Evolutionary conservation across 2,888 invertebrate genomes (phyloP).

Genomic region (Hirtodrosophila confusa): DNA sequence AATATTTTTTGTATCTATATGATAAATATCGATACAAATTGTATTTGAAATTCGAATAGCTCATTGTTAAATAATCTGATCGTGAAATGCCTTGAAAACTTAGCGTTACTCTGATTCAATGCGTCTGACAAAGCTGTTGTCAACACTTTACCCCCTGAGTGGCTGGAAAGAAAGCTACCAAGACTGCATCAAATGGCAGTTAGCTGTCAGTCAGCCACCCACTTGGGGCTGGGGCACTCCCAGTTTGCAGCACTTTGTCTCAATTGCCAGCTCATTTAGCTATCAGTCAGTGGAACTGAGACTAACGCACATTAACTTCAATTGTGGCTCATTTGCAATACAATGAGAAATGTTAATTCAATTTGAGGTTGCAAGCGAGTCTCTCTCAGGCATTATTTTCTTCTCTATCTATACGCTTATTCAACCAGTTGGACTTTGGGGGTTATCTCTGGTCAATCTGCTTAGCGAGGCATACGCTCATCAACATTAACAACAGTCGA

Average conservation of each 20-base stretch:
- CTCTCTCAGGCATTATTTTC: conserved; percentile 9
- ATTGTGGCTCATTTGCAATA: conserved; percentile 60
- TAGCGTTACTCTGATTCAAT: no score
- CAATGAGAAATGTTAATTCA: conserved; percentile 54
- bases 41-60: no score
- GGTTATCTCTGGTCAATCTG: conserved; percentile 45
- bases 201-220: conserved; percentile 29
- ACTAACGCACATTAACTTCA: conserved; percentile 63
- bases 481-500: conserved; percentile 8
- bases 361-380: conserved; percentile 45
- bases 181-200: conserved; percentile 27
- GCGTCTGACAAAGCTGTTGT: no score
- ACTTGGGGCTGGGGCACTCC: conserved; percentile 25
- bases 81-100: no score
- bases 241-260: conserved; percentile 36
- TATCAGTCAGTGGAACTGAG: conserved; percentile 16
- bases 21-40: no score
- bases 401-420: background rate
- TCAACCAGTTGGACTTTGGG: background rate
- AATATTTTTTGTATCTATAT: no score
- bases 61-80: no score
- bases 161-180: background rate
- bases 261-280: conserved; percentile 36
- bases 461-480: conserved; percentile 41
- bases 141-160: no score